Evolutionary conservation across 2,797 vertebrate genomes (phyloP), one percentile per base, ranked within the genome.

Genomic region (Rallus crepitans): DNA sequence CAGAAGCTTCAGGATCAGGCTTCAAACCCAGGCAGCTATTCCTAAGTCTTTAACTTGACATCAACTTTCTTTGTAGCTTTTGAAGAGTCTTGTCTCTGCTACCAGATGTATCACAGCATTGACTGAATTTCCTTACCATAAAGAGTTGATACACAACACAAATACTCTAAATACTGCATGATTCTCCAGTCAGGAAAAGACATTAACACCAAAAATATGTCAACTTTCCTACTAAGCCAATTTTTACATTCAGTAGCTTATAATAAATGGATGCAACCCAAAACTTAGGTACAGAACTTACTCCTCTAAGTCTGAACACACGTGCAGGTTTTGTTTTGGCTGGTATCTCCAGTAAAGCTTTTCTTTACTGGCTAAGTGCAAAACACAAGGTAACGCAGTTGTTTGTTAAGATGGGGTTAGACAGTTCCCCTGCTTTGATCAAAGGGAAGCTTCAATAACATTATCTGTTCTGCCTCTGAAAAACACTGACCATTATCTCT

Each of bases 341-440:
- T 30, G 3, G 30, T 35, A 3, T n/a, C 27, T 55, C 30, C 42
- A 35, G 16, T 19, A 72, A 37, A 23, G 8, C 4, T 28, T 56
- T 7, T 47, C 33, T 24, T 64, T 55, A 19, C 30, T 82, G 35
- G 13, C 27, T 52, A 60, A 66, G 17, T 31, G 16, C 19, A 93
- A 77, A 82, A 28, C 3, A 23, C 2, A 50, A 14, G 5, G 4
- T 15, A 30, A 40, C 0, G 1, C 21, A n/a, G 33, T 3, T 56
- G 9, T 35, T 66, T 31, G 10, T 60, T 72, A 39, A 23, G 10
- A 19, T 45, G 14, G 6, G 19, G 12, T 52, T 40, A 82, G 42
- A 40, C 15, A 42, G 33, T 3, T 73, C 27, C 40, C 31, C 10
- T 42, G 18, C 50, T 89, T 76, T 82, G 25, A 23, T 80, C 25